Conservation (phyloP, 2,888 invertebrate species). For the Lycocerus yunnanus region DNA sequence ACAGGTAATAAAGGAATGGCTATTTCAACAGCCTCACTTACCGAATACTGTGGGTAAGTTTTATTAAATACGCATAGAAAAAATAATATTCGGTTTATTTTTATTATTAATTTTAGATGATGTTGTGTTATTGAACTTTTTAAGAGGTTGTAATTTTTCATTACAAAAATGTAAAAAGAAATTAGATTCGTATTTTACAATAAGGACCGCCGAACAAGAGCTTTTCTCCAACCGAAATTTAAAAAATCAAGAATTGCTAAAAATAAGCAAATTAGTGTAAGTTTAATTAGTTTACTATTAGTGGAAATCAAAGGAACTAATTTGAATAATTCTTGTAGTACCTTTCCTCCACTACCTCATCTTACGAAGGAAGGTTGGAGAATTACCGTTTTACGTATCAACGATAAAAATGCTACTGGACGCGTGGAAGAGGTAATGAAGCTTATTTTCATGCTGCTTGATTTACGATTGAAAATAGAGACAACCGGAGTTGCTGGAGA, state of each 20-base stretch:
- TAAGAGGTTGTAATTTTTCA: constrained; percentile 86
- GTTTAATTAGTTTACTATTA: constrained; percentile 40
- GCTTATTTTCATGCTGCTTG: constrained; percentile 82
- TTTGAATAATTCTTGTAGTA: constrained; percentile 56
- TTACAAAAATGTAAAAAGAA: constrained; percentile 84
- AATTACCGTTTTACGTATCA: constrained; percentile 73
- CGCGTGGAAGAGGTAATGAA: constrained; percentile 81
- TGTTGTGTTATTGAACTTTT: constrained; percentile 76
- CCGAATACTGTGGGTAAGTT: constrained; percentile 67
- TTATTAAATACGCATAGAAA: too few relatives aligned
- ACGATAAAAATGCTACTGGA: constrained; percentile 71
- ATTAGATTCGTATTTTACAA: constrained; percentile 87
- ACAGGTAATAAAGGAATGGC: constrained; percentile 68
- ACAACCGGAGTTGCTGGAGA: constrained; percentile 83
- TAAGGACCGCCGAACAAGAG: constrained; percentile 81
- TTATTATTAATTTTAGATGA: constrained; percentile 60
- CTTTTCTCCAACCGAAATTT: constrained; percentile 80
- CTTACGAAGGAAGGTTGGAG: constrained; percentile 80
- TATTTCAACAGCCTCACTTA: constrained; percentile 68
- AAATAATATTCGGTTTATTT: too few relatives aligned
- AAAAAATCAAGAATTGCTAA: constrained; percentile 70
- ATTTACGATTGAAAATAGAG: constrained; percentile 77
- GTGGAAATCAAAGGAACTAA: not conserved
- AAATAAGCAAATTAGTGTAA: constrained; percentile 73
- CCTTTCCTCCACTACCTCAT: constrained; percentile 80